Conservation (phyloP, 2,888 invertebrate species). For the Agriotes lineatus region DNA sequence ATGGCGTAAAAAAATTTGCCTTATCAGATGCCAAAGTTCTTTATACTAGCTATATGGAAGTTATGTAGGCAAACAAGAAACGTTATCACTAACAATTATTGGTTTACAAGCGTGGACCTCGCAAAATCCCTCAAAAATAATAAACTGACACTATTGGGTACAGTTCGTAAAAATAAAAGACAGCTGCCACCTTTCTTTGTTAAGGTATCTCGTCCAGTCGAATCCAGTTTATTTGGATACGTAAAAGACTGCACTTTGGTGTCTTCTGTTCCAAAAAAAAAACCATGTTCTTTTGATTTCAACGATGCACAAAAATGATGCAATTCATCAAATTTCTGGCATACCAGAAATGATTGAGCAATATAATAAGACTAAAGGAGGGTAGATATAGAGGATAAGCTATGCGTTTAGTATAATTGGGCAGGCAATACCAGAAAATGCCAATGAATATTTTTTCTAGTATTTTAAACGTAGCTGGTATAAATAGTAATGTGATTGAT, state of each 20-base stretch:
- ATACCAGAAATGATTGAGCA: conserved; percentile 52
- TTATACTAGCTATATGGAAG: no score
- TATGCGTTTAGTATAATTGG: conserved; percentile 47
- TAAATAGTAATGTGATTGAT: conserved; percentile 46
- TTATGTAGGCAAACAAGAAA: conserved; percentile 45
- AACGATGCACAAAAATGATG: conserved; percentile 48
- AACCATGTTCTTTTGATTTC: conserved; percentile 52
- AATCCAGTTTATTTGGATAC: conserved; percentile 44
- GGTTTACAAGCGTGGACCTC: conserved; percentile 38
- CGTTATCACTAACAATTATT: conserved; percentile 48
- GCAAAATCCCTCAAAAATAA: background rate
- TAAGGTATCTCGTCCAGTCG: background rate
- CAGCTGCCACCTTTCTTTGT: conserved; percentile 2
- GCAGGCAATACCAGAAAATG: conserved; percentile 44
- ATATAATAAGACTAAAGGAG: conserved; percentile 1
- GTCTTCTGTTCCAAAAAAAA: conserved; percentile 51
- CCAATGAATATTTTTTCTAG: conserved; percentile 46
- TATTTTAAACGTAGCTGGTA: conserved; percentile 46
- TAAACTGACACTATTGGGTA: background rate
- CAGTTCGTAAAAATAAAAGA: conserved; percentile 38
- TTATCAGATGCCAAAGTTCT: no score
- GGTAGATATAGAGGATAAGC: conserved; percentile 39
- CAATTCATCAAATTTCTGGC: conserved; percentile 48
- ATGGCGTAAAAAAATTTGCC: no score
- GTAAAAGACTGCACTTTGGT: conserved; percentile 49